Evolutionary conservation across 2,113 vertebrate species (phyloP).

Genomic region (Daubentonia madagascariensis): DNA sequence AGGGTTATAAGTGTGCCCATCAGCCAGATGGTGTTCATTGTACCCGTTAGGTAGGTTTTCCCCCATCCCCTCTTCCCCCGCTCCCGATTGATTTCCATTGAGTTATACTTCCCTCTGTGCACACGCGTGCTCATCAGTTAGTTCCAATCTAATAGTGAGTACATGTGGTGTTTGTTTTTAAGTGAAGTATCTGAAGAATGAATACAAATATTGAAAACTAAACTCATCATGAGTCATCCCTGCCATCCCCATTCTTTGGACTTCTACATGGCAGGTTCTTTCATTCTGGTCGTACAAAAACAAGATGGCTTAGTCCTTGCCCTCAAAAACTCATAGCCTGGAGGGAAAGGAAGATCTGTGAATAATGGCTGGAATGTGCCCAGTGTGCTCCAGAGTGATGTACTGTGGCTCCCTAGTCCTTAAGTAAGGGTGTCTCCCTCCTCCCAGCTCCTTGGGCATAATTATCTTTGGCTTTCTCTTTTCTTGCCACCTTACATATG

Average conservation of each 20-base stretch:
- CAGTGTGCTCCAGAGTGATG: not conserved
- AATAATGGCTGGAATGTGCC: rapidly evolving
- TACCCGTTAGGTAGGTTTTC: no score
- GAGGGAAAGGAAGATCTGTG: not conserved
- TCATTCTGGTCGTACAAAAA: not conserved
- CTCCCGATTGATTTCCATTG: no score
- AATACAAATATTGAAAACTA: not conserved
- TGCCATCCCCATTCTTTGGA: not conserved
- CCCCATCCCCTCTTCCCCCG: no score
- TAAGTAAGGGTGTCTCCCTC: not conserved
- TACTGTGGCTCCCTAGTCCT: no score
- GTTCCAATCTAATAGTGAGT: no score
- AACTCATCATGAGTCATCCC: not conserved
- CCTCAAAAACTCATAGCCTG: not conserved
- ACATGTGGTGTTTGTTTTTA: no score
- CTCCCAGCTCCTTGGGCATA: not conserved
- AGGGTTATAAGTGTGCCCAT: no score
- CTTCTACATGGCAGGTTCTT: not conserved
- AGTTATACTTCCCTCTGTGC: no score
- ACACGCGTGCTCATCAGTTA: no score
- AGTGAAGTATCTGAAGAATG: no score
- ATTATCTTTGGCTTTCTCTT: not conserved
- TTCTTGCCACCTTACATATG: not conserved
- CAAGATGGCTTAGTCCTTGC: not conserved
- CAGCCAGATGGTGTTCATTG: no score